These are phyloP conservation scores for Nysson spinosus DNA, from an alignment of 2,888 invertebrate species.

Conservation along the genomic window DNA sequence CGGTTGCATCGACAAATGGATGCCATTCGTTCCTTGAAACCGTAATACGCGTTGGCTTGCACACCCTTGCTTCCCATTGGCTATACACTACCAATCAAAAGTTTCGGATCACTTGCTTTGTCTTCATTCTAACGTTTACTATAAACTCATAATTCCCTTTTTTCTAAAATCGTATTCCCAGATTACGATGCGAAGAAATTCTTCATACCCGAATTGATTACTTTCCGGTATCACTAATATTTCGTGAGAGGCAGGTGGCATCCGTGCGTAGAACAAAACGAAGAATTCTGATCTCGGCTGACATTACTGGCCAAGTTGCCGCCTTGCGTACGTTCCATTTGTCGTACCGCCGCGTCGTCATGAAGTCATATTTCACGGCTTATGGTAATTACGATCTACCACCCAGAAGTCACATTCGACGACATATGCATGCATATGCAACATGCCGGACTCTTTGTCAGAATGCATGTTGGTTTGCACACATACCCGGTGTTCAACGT, in stretches of 20 bases:
- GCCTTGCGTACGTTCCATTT: slow-evolving; percentile 70
- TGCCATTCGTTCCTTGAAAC: slow-evolving; percentile 63
- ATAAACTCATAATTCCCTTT: too few species aligned
- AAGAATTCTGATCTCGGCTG: slow-evolving; percentile 48
- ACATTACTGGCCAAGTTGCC: slow-evolving; percentile 52
- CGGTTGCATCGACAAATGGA: slow-evolving; percentile 57
- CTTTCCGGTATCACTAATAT: too few species aligned
- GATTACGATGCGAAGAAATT: too few species aligned
- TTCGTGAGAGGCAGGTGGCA: slow-evolving; percentile 7
- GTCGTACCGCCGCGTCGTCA: slow-evolving; percentile 71
- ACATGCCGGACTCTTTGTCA: slow-evolving; percentile 55
- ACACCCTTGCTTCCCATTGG: slow-evolving; percentile 18
- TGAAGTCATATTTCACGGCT: slow-evolving; percentile 75
- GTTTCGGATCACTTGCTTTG: too few species aligned
- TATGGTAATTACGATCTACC: slow-evolving; percentile 74
- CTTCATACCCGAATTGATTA: too few species aligned
- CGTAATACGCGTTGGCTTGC: slow-evolving; percentile 59
- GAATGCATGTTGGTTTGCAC: slow-evolving; percentile 34
- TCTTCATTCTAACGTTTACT: too few species aligned
- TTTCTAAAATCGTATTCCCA: too few species aligned
- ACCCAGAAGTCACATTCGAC: slow-evolving; percentile 65
- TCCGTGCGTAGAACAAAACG: slow-evolving; percentile 31
- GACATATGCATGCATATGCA: slow-evolving; percentile 26
- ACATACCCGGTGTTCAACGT: too few species aligned
- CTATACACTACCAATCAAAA: background rate